Conservation (phyloP, 2,888 invertebrate genomes). For the Brachycybe producta region DNA sequence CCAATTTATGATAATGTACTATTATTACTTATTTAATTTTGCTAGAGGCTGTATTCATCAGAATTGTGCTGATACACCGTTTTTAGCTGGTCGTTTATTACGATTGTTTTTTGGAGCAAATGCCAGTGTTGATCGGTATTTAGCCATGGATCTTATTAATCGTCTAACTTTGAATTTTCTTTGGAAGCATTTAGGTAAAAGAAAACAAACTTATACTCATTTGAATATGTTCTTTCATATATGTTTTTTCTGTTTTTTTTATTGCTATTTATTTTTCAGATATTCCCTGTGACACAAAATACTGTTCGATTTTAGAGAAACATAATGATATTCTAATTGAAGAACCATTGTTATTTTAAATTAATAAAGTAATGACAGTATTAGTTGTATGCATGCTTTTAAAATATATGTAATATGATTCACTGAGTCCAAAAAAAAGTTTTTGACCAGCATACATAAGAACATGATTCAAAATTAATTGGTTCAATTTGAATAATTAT, state of each 20-base stretch:
- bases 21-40: not conserved
- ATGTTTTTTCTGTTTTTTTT: not conserved
- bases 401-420: no score
- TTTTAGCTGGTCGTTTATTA: conserved; percentile 27
- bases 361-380: no score
- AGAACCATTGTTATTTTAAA: conserved; percentile 3
- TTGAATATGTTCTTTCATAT: not conserved
- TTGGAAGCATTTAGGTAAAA: conserved; percentile 26
- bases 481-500: no score
- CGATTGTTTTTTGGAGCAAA: conserved; percentile 23
- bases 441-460: no score
- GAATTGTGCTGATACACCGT: conserved; percentile 33
- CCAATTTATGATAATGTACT: no score
- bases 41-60: conserved; percentile 33
- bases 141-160: conserved; percentile 28
- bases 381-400: no score
- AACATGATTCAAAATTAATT: no score
- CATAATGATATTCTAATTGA: conserved; percentile 7
- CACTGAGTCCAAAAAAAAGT: no score
- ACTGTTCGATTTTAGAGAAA: not conserved
- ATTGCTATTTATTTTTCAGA: conserved; percentile 5
- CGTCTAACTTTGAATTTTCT: conserved; percentile 28
- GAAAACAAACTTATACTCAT: conserved; percentile 17
- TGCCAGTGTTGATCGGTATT: conserved; percentile 23
- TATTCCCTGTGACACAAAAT: conserved; percentile 7